phyloP scores from a whole-genome alignment of 2,113 vertebrate genomes.

The Nerophis ophidion region DNA sequence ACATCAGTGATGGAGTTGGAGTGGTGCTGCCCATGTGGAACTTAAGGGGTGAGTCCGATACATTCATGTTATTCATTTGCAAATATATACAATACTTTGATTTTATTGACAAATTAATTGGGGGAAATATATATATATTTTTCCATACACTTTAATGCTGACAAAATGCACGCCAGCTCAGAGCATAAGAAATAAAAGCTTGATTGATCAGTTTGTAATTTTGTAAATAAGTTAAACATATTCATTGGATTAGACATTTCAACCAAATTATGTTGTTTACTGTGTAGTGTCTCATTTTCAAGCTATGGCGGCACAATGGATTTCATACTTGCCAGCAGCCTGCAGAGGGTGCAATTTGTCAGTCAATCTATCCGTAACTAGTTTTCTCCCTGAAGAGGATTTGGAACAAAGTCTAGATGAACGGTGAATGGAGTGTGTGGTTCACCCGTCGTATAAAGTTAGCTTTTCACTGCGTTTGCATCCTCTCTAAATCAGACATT shows the following conservation, averaged over 20 bases:
- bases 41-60: conserved; percentile 49
- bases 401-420: too few relatives aligned
- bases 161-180: not conserved
- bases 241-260: not conserved
- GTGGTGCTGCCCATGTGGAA: conserved; percentile 46
- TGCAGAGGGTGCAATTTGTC: not conserved
- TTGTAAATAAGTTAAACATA: not conserved
- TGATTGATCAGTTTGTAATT: not conserved
- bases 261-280: not conserved
- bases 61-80: not conserved
- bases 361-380: not conserved
- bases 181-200: not conserved
- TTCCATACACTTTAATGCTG: too few relatives aligned
- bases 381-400: not conserved
- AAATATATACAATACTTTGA: too few relatives aligned
- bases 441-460: too few relatives aligned
- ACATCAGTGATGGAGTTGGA: conserved; percentile 38
- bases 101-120: too few relatives aligned
- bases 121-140: too few relatives aligned
- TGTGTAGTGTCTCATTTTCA: not conserved
- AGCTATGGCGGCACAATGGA: not conserved
- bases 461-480: too few relatives aligned
- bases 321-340: not conserved
- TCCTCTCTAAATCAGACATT: too few relatives aligned
- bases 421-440: too few relatives aligned